Conservation (phyloP, 2,888 invertebrate genomes). For the Zygothrica quintamaculata region DNA sequence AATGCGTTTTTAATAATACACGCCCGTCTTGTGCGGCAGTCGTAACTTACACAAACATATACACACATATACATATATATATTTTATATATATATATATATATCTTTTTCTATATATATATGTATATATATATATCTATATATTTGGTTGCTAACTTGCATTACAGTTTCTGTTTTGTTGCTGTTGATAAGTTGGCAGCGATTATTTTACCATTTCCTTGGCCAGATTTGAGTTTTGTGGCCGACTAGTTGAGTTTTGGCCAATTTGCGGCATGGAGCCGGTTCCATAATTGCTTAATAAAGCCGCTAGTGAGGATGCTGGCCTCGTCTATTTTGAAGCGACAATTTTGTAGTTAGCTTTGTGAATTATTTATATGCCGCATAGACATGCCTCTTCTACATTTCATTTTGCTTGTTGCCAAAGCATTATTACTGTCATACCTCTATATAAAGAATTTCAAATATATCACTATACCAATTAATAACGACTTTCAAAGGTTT, state of each 20-base stretch:
- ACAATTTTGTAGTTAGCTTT: constrained; percentile 10
- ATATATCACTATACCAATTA: too few species aligned
- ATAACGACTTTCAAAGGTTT: too few species aligned
- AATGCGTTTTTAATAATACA: constrained; percentile 85
- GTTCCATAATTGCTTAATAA: constrained; percentile 72
- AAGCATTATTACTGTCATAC: too few species aligned
- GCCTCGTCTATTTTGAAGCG: constrained; percentile 26
- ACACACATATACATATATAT: not conserved
- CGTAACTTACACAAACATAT: constrained; percentile 16
- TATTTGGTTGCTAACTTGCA: constrained; percentile 58
- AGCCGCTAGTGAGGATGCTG: constrained; percentile 52
- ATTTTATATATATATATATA: constrained; percentile 6
- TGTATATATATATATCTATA: constrained; percentile 29
- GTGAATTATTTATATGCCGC: constrained; percentile 37
- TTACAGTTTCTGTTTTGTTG: constrained; percentile 70
- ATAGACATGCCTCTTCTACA: not conserved
- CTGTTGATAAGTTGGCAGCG: constrained; percentile 76
- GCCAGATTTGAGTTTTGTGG: constrained; percentile 28
- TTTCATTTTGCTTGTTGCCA: constrained; percentile 9
- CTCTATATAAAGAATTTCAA: too few species aligned
- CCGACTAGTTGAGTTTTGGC: constrained; percentile 48
- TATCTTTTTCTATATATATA: not conserved
- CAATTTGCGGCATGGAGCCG: constrained; percentile 60
- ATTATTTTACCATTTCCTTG: constrained; percentile 76
- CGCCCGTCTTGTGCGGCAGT: constrained; percentile 76